Percentiles rank a stretch among this genome's conserved stretches.
phyloP scores from a whole-genome alignment of 2,797 vertebrate species.

The Rhinoraja longicauda region DNA sequence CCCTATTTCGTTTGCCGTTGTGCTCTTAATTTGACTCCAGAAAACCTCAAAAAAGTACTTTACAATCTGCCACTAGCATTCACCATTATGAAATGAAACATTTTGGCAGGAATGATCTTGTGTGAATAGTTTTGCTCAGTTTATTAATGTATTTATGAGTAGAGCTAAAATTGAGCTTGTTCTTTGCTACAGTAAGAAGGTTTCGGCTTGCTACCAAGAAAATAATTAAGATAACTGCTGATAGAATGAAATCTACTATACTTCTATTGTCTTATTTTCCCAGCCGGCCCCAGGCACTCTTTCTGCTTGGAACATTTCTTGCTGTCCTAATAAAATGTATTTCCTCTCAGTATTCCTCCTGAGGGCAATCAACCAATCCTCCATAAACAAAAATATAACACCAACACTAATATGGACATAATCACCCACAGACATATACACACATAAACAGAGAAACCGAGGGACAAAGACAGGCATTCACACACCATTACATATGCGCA shows the following conservation, averaged over 20 bases:
- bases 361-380: not conserved
- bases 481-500: too few species aligned
- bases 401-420: too few species aligned
- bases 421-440: too few species aligned
- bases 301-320: slow-evolving; percentile 1
- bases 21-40: not conserved
- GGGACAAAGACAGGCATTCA: too few species aligned
- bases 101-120: not conserved
- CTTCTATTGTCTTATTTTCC: slow-evolving; percentile 21
- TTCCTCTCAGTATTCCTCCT: not conserved
- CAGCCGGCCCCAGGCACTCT: not conserved
- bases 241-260: slow-evolving; percentile 12
- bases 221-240: slow-evolving; percentile 31
- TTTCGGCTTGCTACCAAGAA: not conserved
- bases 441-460: too few species aligned
- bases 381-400: not conserved
- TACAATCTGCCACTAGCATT: not conserved
- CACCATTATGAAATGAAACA: not conserved
- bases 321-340: not conserved
- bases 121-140: not conserved
- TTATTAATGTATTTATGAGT: not conserved
- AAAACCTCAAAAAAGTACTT: not conserved
- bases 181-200: not conserved
- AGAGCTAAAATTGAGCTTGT: too few species aligned
- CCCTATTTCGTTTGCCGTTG: too few species aligned